Evolutionary conservation across 2,113 vertebrate species (phyloP), one percentile per base, ranked within the genome.

Genomic region (Eonycteris spelaea): DNA sequence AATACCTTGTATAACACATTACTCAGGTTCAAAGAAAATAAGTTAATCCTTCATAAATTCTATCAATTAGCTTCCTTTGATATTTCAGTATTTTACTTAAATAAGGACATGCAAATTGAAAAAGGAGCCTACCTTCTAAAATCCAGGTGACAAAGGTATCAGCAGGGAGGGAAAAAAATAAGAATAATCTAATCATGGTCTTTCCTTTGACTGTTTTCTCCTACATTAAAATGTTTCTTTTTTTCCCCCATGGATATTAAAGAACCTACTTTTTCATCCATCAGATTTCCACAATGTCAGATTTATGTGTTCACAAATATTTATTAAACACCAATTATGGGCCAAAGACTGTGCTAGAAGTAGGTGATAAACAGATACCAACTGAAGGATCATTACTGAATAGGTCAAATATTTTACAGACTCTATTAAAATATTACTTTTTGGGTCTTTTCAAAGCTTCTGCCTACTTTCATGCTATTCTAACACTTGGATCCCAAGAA

Each of bases 401-500:
- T 71, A 74, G 79, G 79, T n/a, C 74, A 86, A 94, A 87, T 18
- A 0, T 71, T 95, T 94, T 77, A 95, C 45, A 61, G 38, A 26
- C 26, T 43, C 38, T 85, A 77, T 89, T 95, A 92, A 91, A 40
- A 59, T 78, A 77, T 33, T 70, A 18, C 7, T 67, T 93, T 83
- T 95, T 94, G 79, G 35, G 87, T 68, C 59, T 89, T 51, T 92
- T 95, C n/a, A 55, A 78, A 96, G 79, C 63, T 92, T 97, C 83
- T 98, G 21, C 71, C 86, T 86, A 97, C 63, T 79, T 90, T 95
- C 97, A 77, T 97, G 96, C 94, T 74, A 48, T 86, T 96, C 87
- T 89, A 40, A 86, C 57, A 59, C 89, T 97, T 93, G 82, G 30
- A 63, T 68, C 70, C 96, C 97, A 96, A 88, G 95, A 90, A 97